Conservation (phyloP, 1,140 invertebrate genomes). For the Helicoverpa zea region DNA sequence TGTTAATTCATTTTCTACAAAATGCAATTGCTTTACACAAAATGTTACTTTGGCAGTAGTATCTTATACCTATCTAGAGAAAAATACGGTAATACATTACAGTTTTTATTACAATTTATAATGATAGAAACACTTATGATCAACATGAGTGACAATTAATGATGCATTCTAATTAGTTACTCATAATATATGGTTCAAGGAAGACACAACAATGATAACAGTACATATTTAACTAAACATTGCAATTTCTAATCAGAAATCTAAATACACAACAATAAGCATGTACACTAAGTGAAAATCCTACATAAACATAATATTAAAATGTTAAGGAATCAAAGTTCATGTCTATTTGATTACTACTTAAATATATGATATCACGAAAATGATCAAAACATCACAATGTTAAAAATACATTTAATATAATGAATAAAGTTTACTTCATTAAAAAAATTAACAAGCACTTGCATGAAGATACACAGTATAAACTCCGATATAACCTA, state of each 20-base stretch:
- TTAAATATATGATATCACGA: conserved; percentile 25
- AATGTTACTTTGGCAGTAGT: conserved; percentile 43
- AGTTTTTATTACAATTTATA: conserved; percentile 14
- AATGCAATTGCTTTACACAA: conserved; percentile 10
- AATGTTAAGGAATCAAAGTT: neutral
- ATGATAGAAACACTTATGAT: conserved; percentile 16
- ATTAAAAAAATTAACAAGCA: conserved; percentile 29
- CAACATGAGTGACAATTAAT: conserved; percentile 26
- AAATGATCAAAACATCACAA: conserved; percentile 43
- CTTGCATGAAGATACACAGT: conserved; percentile 30
- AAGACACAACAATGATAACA: conserved; percentile 56
- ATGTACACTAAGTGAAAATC: conserved; percentile 6
- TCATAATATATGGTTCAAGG: conserved; percentile 45
- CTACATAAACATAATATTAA: conserved; percentile 5
- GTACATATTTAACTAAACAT: neutral
- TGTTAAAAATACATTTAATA: conserved; percentile 41
- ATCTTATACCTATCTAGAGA: conserved; percentile 13
- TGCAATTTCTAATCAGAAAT: neutral
- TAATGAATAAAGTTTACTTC: conserved; percentile 29
- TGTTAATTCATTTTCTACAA: neutral
- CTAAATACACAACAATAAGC: neutral
- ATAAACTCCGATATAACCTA: conserved; percentile 53
- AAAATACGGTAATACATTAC: conserved; percentile 18
- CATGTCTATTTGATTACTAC: neutral
- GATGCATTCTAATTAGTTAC: conserved; percentile 44